Evolutionary conservation across 2,888 invertebrate genomes (phyloP).

Genomic region (Cataglyphis livida): DNA sequence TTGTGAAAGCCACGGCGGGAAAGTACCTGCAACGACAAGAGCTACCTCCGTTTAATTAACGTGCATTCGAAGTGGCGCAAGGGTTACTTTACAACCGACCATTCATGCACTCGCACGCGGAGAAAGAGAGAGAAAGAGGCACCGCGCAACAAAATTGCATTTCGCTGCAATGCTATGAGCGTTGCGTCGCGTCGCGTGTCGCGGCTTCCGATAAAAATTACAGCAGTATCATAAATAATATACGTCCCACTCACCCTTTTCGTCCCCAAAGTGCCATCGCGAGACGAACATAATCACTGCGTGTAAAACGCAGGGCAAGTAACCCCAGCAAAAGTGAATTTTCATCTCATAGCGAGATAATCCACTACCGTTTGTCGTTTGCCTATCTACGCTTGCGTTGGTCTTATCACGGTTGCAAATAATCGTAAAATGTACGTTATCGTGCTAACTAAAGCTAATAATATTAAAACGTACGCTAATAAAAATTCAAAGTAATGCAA

Average conservation of each 20-base stretch:
- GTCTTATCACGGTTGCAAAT: slow-evolving; percentile 28
- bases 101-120: slow-evolving; percentile 40
- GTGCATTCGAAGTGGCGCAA: slow-evolving; percentile 64
- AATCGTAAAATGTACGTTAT: slow-evolving; percentile 39
- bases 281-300: slow-evolving; percentile 22
- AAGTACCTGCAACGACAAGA: slow-evolving; percentile 71
- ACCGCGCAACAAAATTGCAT: slow-evolving; percentile 31
- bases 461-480: slow-evolving; percentile 23
- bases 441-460: slow-evolving; percentile 27
- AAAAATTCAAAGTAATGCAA: slow-evolving; percentile 19
- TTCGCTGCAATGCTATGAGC: neutral
- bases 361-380: slow-evolving; percentile 25
- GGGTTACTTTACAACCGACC: slow-evolving; percentile 65
- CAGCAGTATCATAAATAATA: slow-evolving; percentile 33
- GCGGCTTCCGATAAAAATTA: slow-evolving; percentile 42
- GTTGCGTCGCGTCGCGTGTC: neutral
- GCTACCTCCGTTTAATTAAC: slow-evolving; percentile 74
- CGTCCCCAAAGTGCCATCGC: slow-evolving; percentile 10
- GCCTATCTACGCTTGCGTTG: slow-evolving; percentile 8
- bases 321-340: slow-evolving; percentile 33
- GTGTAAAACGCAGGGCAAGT: slow-evolving; percentile 13
- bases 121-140: neutral
- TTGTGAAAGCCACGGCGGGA: slow-evolving; percentile 72
- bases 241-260: neutral
- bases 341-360: slow-evolving; percentile 45